These are phyloP conservation scores for Aspiorhynchus laticeps DNA, from an alignment of 2,113 vertebrate genomes.

Conservation along the genomic window DNA sequence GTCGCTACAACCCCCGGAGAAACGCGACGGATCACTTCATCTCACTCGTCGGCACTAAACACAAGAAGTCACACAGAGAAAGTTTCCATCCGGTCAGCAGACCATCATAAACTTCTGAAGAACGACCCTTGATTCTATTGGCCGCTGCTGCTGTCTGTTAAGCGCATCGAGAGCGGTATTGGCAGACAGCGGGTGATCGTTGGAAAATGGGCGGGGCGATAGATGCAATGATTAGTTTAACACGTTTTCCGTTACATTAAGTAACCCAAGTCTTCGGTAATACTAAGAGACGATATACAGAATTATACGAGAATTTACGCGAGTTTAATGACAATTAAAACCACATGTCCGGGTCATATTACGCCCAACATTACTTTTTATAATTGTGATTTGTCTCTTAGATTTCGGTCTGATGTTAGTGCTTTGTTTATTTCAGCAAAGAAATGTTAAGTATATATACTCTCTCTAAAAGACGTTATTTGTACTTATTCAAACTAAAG, in stretches of 20 bases:
- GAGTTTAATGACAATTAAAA: too few species aligned
- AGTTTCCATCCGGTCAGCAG: constrained; percentile 81
- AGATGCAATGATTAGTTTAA: background rate
- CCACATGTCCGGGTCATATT: too few species aligned
- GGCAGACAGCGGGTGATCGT: background rate
- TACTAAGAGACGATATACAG: background rate
- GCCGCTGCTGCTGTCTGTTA: background rate
- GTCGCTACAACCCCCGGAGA: background rate
- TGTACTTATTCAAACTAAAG: too few species aligned
- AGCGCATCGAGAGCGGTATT: background rate
- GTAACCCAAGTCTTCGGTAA: too few species aligned
- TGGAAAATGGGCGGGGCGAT: background rate
- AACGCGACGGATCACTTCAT: background rate
- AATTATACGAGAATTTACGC: background rate
- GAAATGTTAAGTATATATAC: too few species aligned
- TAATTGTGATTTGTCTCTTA: too few species aligned
- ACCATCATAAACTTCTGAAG: constrained; percentile 58
- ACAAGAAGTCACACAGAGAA: constrained; percentile 47
- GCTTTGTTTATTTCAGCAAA: too few species aligned
- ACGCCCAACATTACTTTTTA: too few species aligned
- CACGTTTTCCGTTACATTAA: background rate
- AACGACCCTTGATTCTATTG: constrained; percentile 33
- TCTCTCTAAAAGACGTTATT: too few species aligned
- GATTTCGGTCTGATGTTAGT: too few species aligned
- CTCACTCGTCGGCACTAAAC: background rate